Base-by-base conservation (phyloP, 2,113 vertebrate genomes). In the Cryptomyrus ogoouensis region DNA sequence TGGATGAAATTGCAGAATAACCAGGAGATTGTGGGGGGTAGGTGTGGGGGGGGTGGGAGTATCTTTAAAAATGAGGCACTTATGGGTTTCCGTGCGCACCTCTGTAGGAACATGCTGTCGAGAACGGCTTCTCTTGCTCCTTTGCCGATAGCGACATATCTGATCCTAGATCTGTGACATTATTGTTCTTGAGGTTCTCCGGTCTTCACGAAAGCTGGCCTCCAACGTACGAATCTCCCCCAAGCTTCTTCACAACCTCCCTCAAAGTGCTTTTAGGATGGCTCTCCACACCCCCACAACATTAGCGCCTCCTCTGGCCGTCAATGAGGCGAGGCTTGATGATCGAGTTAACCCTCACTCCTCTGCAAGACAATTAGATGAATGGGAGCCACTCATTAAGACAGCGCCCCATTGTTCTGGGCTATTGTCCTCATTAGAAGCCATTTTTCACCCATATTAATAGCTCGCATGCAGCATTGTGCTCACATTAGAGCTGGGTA, bases 341-440 rank as follows among this genome's bases (percentile, higher is more conserved):
- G 88, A 91, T 91, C 90, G 91, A 44, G 86, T 42, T 31, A 83
- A 85, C 88, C 46, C 70, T 50, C n/a, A 88, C 62, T 49, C 90
- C 52, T 66, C 56, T 56, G 86, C 88, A 88, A 90, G 88, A 88
- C 70, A 90, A 90, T 93, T 89, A 91, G 83, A 89, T 87, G 47
- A 91, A 91, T 89, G 74, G 9, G 74, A 88, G 84, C 90, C 53
- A 89, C 91, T 92, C 91, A 92, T 94, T 93, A 93, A 91, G 89
- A 58, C 90, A 88, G 90, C 90, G 89, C 83, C 74, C 88, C 35
- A 91, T 93, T 94, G 91, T 92, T 74, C 83, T 89, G 87, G 19
- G 53, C 39, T 88, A 90, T 87, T 90, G 84, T 44, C 84, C 91
- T 89, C 90, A 90, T 92, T 66, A 92, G 90, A 88, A 90, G 89